Conservation (phyloP, 2,113 vertebrate genomes). For the Ahaetulla prasina region DNA sequence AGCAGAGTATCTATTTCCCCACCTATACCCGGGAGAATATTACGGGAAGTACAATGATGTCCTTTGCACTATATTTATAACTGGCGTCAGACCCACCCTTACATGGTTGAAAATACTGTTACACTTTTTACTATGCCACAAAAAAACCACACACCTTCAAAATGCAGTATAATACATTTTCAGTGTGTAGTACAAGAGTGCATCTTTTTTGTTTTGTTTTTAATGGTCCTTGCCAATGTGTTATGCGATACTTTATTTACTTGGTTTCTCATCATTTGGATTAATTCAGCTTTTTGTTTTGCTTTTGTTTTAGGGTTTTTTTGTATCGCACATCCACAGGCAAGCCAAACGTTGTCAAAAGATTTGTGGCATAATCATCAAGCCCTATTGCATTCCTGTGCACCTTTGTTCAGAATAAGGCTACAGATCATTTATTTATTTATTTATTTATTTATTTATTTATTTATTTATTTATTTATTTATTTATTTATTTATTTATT, state of each 20-base stretch:
- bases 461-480: too few species aligned
- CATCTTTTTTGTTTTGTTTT: background rate
- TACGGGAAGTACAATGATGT: conserved; percentile 74
- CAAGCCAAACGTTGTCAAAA: background rate
- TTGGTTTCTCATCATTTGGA: background rate
- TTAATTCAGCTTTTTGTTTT: background rate
- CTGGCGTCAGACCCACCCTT: conserved; percentile 57
- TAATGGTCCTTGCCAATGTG: background rate
- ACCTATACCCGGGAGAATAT: conserved; percentile 68
- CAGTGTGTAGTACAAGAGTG: background rate
- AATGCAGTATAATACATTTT: background rate
- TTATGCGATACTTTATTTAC: background rate
- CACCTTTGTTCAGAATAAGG: background rate
- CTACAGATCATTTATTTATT: too few species aligned
- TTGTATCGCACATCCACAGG: background rate
- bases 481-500: too few species aligned
- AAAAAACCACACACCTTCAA: background rate
- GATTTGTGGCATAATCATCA: background rate
- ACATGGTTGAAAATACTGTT: conserved; percentile 63
- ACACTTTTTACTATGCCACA: conserved; percentile 59
- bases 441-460: too few species aligned
- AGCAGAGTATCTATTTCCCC: conserved; percentile 67
- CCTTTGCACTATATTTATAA: conserved; percentile 73
- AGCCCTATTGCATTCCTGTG: background rate
- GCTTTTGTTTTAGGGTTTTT: background rate